Evolutionary conservation across 2,797 vertebrate species (phyloP), one percentile per base, ranked within the genome.

Genomic region (Nasua narica): DNA sequence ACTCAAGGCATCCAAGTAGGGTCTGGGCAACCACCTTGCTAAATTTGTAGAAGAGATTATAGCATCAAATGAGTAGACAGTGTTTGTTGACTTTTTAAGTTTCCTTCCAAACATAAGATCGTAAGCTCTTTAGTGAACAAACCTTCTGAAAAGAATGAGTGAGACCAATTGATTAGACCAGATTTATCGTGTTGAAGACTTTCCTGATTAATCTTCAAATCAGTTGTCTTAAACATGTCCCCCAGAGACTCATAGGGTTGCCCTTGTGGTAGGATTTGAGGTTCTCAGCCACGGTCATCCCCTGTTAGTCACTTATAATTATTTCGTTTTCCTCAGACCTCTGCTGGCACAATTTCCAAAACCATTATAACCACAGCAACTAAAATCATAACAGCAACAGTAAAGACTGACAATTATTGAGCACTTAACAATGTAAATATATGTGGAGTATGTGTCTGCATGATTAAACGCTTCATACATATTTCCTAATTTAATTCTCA

Each of bases 331-430:
- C 40, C 40, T 82, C 46, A 62, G 67, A 81, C 25, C 19, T 91
- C 76, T 40, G 13, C 4, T 40, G 60, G 13, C 77, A 89, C 70
- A 12, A 18, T 90, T 67, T 89, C n/a, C 7, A 69, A 92, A 96
- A 91, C 92, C 87, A 54, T 91, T 62, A 54, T n/a, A 92, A 87
- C 70, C 81, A 82, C 65, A 92, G 37, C 48, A 94, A 62, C 93
- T 85, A 87, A 40, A 69, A 90, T 90, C 43, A 67, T 65, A 83
- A 43, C 35, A 32, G 58, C n/a, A 87, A 35, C 60, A 54, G 37
- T 90, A 86, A 85, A 94, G 48, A 84, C 50, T 81, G 67, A 37
- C 21, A 77, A 58, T 84, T 76, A 43, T 5, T 25, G 70, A 93
- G 52, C 62, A 81, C 37, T 87, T 37, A 74, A 35, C 0, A 40